A percentile compares a stretch with the other conserved stretches of the same genome.
Conservation (phyloP, 1,140 invertebrate species). For the Drosophila sproati region DNA sequence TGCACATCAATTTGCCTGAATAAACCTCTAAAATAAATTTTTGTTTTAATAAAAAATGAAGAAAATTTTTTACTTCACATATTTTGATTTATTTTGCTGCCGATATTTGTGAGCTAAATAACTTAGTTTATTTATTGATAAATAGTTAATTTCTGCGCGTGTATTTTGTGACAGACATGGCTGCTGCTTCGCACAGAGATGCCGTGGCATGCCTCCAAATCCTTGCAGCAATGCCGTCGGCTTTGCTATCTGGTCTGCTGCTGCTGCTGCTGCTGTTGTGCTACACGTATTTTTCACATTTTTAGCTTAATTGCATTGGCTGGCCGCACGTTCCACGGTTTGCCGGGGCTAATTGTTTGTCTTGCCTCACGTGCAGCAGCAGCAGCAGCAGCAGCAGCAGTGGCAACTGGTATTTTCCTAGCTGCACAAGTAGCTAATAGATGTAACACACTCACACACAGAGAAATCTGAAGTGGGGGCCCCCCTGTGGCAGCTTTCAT, state of each 20-base stretch:
- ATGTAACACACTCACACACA: constrained; percentile 51
- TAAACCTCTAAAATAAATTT: no score
- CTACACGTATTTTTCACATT: constrained; percentile 72
- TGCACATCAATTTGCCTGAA: no score
- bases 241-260: neutral
- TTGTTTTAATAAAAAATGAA: no score
- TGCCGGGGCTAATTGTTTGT: constrained; percentile 62
- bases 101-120: neutral
- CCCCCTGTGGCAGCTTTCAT: constrained; percentile 53
- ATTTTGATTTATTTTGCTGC: no score
- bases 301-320: constrained; percentile 80
- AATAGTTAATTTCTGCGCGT: neutral
- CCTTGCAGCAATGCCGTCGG: constrained; percentile 3
- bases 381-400: constrained; percentile 26
- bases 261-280: constrained; percentile 13
- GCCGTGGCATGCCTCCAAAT: constrained; percentile 17
- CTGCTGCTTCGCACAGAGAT: constrained; percentile 14
- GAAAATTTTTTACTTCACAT: no score
- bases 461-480: neutral
- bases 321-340: constrained; percentile 67
- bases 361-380: constrained; percentile 44
- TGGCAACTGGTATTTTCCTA: constrained; percentile 72
- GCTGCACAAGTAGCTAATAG: constrained; percentile 65
- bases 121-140: neutral
- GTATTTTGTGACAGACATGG: constrained; percentile 19